These are phyloP conservation scores for Nerophis lumbriciformis DNA, from an alignment of 2,113 vertebrate species.

Conservation along the genomic window DNA sequence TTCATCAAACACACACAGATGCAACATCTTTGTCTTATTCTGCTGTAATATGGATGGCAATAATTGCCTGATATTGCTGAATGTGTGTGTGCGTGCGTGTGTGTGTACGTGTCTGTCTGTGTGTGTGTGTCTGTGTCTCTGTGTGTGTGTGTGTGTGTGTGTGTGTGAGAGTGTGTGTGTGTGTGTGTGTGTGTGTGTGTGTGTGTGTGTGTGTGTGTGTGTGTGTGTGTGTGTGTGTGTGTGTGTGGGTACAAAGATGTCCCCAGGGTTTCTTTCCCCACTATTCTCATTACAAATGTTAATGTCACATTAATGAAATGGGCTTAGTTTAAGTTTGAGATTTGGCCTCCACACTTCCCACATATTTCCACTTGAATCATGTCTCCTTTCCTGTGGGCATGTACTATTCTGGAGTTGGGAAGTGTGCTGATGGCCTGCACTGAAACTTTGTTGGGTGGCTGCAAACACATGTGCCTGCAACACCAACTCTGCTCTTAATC, in stretches of 20 bases:
- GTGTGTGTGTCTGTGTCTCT: not conserved
- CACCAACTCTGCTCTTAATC: slow-evolving; percentile 17
- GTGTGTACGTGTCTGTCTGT: no score
- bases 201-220: slow-evolving; percentile 5
- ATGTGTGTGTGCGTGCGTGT: not conserved
- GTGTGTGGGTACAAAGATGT: slow-evolving; percentile 52
- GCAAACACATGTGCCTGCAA: no score
- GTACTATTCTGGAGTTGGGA: slow-evolving; percentile 31
- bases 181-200: not conserved
- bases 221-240: slow-evolving; percentile 8
- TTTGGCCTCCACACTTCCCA: slow-evolving; percentile 64
- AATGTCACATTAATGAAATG: slow-evolving; percentile 72
- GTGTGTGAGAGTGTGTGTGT: not conserved
- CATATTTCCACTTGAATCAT: slow-evolving; percentile 61
- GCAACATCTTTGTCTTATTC: slow-evolving; percentile 23
- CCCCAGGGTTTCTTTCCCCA: slow-evolving; percentile 49
- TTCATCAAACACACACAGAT: slow-evolving; percentile 26
- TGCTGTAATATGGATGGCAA: slow-evolving; percentile 48
- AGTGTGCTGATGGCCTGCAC: no score
- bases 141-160: no score
- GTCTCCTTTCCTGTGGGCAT: slow-evolving; percentile 37
- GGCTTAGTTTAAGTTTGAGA: slow-evolving; percentile 68
- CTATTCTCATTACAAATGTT: slow-evolving; percentile 68
- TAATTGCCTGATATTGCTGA: slow-evolving; percentile 25
- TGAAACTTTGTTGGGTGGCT: not conserved